Evolutionary conservation across 2,797 vertebrate species (phyloP).

Genomic region (Acrocephalus scirpaceus): DNA sequence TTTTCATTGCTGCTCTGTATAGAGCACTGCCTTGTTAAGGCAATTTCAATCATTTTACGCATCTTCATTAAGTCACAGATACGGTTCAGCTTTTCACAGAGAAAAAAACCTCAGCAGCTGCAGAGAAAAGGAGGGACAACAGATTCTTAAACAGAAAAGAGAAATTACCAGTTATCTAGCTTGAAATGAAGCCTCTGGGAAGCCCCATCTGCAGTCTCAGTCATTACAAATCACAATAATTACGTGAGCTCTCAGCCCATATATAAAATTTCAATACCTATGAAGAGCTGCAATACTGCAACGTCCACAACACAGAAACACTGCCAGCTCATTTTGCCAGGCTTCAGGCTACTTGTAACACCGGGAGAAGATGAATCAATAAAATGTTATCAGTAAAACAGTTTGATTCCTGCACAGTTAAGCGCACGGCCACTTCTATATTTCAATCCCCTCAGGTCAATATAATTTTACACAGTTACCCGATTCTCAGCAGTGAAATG

Average conservation of each 20-base stretch:
- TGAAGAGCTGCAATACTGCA: conserved; percentile 9
- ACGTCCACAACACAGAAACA: conserved; percentile 31
- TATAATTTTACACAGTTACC: conserved; percentile 66
- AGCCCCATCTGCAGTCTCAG: conserved; percentile 41
- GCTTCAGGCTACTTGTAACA: conserved; percentile 61
- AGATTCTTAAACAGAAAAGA: conserved; percentile 56
- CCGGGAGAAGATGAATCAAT: conserved; percentile 61
- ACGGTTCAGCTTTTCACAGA: background rate
- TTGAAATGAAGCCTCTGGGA: conserved; percentile 68
- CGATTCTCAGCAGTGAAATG: conserved; percentile 42
- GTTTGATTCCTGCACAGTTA: conserved; percentile 70
- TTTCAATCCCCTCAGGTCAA: conserved; percentile 64
- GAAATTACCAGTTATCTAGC: conserved; percentile 48
- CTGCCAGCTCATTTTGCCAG: conserved; percentile 18
- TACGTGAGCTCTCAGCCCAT: conserved; percentile 18
- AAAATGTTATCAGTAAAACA: conserved; percentile 70
- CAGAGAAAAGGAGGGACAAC: conserved; percentile 48
- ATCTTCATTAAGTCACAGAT: conserved; percentile 45
- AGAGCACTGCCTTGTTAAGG: background rate
- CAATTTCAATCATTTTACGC: conserved; percentile 5
- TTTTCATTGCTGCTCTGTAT: background rate
- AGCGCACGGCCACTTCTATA: conserved; percentile 47
- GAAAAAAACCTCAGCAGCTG: conserved; percentile 47
- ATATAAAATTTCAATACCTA: conserved; percentile 39
- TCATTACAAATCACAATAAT: conserved; percentile 48